phyloP scores from a whole-genome alignment of 37 sponge, comb jelly and placozoan species.

The Agelas oroides region DNA sequence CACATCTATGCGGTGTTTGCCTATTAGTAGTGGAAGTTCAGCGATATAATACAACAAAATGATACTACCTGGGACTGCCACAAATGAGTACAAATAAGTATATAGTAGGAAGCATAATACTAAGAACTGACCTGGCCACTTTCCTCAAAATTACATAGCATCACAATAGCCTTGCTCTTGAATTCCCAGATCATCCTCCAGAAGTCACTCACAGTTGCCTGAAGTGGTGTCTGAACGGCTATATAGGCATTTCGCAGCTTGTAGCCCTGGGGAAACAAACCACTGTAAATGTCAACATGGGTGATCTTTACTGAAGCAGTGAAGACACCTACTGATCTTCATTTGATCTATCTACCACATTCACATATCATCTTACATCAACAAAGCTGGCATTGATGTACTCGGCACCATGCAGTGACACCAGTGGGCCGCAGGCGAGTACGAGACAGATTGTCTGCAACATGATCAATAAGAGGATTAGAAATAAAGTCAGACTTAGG shows the following conservation, averaged over 20 bases:
- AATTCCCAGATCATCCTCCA: conserved; percentile 82
- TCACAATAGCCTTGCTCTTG: conserved; percentile 53
- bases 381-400: conserved; percentile 86
- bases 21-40: too few relatives aligned
- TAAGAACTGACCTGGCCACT: conserved; percentile 51
- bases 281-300: too few relatives aligned
- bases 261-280: conserved; percentile 69
- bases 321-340: not conserved
- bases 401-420: conserved; percentile 35
- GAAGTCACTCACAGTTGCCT: conserved; percentile 59
- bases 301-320: too few relatives aligned
- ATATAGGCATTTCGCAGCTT: conserved; percentile 73
- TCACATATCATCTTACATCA: conserved; percentile 57
- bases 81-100: too few relatives aligned
- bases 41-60: not conserved
- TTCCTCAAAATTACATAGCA: conserved; percentile 51
- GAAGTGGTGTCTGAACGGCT: conserved; percentile 67
- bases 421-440: conserved; percentile 28
- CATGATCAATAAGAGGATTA: too few relatives aligned
- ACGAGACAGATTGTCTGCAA: conserved; percentile 37
- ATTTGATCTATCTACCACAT: not conserved
- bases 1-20: too few relatives aligned
- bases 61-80: too few relatives aligned
- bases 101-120: too few relatives aligned
- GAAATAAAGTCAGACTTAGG: too few relatives aligned